Percentiles rank a stretch among this genome's conserved stretches.
phyloP scores from a whole-genome alignment of 2,888 invertebrate species.

The Oegoconia quadripuncta region DNA sequence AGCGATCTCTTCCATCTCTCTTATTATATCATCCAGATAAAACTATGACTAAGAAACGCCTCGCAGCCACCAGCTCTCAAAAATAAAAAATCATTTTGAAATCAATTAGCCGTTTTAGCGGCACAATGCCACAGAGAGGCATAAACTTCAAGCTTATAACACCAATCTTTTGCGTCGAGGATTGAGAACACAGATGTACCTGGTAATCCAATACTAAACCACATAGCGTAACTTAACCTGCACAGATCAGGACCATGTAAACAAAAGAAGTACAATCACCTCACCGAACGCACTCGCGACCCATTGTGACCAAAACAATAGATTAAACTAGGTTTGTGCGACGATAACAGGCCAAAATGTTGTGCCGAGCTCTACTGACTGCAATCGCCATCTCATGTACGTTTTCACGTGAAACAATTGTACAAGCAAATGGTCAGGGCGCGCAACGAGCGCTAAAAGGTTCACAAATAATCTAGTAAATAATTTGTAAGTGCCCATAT shows the following conservation, averaged over 20 bases:
- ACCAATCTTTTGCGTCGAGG: too few species aligned
- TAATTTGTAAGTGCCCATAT: constrained; percentile 14
- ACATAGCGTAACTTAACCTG: not conserved
- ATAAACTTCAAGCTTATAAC: too few species aligned
- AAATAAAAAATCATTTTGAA: too few species aligned
- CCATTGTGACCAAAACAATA: constrained; percentile 28
- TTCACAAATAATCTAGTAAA: constrained; percentile 41
- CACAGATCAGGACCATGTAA: not conserved
- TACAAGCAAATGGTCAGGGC: constrained; percentile 43
- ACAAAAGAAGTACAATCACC: not conserved
- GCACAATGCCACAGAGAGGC: too few species aligned
- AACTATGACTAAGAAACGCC: too few species aligned
- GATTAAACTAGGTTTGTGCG: constrained; percentile 20
- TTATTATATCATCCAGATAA: too few species aligned
- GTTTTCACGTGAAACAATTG: constrained; percentile 48
- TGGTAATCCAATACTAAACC: too few species aligned
- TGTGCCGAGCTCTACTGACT: constrained; percentile 54
- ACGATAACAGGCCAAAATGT: constrained; percentile 55
- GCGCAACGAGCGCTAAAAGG: constrained; percentile 59
- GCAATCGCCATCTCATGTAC: constrained; percentile 65
- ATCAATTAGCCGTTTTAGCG: too few species aligned
- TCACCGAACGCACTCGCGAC: constrained; percentile 5
- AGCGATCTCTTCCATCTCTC: too few species aligned
- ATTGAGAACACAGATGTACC: too few species aligned
- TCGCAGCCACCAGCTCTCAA: too few species aligned